Percentiles rank a stretch among this genome's conserved stretches.
Evolutionary conservation across 2,113 vertebrate genomes (phyloP).

Genomic region (Clinocottus analis): DNA sequence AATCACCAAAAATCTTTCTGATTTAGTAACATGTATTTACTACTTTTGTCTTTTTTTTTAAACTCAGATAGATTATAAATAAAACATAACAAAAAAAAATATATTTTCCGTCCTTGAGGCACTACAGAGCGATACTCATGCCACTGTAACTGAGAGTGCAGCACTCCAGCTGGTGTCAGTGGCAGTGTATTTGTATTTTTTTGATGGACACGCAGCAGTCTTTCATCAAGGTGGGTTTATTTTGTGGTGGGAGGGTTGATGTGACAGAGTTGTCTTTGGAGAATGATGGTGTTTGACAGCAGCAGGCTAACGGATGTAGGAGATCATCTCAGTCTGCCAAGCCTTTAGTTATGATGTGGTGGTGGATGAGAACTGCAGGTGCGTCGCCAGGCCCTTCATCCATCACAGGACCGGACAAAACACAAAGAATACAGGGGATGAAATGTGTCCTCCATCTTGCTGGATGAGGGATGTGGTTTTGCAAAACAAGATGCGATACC

Average conservation of each 20-base stretch:
- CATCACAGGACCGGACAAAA: conserved; percentile 72
- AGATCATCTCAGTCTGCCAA: conserved; percentile 72
- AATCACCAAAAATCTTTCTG: no score
- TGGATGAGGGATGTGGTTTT: conserved; percentile 76
- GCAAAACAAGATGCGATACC: conserved; percentile 65
- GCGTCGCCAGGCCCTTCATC: conserved; percentile 74
- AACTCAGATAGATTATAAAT: neutral
- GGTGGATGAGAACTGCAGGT: conserved; percentile 76
- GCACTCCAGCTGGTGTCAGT: conserved; percentile 36
- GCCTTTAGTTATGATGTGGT: conserved; percentile 77
- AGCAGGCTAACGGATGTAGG: conserved; percentile 70
- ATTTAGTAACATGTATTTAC: neutral
- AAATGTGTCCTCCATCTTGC: conserved; percentile 70
- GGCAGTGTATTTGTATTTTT: conserved; percentile 55
- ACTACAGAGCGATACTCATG: conserved; percentile 13
- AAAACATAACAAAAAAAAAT: no score
- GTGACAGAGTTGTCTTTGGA: conserved; percentile 79
- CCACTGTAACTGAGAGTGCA: conserved; percentile 33
- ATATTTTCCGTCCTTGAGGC: conserved; percentile 1
- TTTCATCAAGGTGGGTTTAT: conserved; percentile 74
- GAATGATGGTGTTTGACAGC: conserved; percentile 79
- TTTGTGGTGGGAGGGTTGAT: conserved; percentile 66
- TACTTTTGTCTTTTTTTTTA: neutral
- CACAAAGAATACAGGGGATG: conserved; percentile 65
- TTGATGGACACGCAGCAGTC: conserved; percentile 70